These are phyloP conservation scores for Drepana arcuata DNA, from an alignment of 1,140 invertebrate species.

Conservation along the genomic window DNA sequence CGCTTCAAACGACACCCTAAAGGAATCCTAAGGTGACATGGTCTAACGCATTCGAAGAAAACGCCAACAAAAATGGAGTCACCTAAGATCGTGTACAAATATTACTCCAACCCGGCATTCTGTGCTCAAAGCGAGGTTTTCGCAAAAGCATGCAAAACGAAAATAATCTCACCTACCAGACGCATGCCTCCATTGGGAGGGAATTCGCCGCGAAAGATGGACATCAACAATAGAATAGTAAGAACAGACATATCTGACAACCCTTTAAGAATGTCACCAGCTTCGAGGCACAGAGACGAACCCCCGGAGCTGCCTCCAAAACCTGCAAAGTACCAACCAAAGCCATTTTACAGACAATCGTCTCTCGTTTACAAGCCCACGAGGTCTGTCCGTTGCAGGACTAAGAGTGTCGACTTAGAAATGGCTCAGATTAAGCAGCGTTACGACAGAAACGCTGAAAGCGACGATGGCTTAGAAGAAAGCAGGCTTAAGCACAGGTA, in stretches of 20 bases:
- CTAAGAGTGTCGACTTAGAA: constrained; percentile 58
- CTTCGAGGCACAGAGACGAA: constrained; percentile 35
- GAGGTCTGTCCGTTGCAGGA: constrained; percentile 35
- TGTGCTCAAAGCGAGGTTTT: constrained; percentile 80
- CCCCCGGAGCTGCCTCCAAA: constrained; percentile 62
- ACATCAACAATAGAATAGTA: constrained; percentile 43
- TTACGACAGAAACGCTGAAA: constrained; percentile 36
- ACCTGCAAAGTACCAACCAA: constrained; percentile 41
- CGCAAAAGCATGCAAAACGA: constrained; percentile 52
- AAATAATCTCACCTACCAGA: constrained; percentile 35
- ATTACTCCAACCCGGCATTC: constrained; percentile 84
- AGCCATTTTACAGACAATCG: constrained; percentile 46
- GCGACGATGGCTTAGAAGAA: constrained; percentile 46
- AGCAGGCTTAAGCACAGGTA: constrained; percentile 54
- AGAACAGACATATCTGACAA: constrained; percentile 70
- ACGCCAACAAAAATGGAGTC: constrained; percentile 61
- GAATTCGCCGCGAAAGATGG: constrained; percentile 45
- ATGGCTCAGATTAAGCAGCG: constrained; percentile 55
- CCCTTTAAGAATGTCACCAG: constrained; percentile 49
- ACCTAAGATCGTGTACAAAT: constrained; percentile 69
- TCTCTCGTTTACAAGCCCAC: constrained; percentile 51
- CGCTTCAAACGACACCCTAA: too few relatives aligned
- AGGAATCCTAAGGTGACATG: constrained; percentile 32
- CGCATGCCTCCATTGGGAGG: constrained; percentile 55
- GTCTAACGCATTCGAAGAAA: constrained; percentile 21